Percentiles rank a stretch among this genome's conserved stretches.
These are phyloP conservation scores for Thereva nobilitata DNA, from an alignment of 2,888 invertebrate species.

Conservation along the genomic window DNA sequence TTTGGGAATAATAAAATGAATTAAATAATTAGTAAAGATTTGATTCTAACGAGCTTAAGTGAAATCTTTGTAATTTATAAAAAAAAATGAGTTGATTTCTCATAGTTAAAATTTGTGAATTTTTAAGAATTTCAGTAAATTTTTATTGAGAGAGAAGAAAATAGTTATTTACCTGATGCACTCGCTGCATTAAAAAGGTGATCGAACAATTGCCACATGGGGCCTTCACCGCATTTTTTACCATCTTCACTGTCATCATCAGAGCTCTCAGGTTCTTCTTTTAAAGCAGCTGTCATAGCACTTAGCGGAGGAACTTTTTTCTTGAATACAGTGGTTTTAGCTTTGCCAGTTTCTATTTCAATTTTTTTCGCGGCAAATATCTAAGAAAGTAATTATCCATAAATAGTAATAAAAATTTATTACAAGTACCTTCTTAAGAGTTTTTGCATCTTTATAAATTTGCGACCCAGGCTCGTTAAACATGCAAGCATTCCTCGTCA, in stretches of 20 bases:
- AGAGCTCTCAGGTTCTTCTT: constrained; percentile 65
- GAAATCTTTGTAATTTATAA: too few species aligned
- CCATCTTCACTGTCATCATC: constrained; percentile 67
- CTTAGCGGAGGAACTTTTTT: constrained; percentile 68
- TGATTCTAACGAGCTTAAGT: too few species aligned
- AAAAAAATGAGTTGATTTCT: too few species aligned
- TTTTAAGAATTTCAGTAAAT: too few species aligned
- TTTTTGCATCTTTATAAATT: constrained; percentile 94
- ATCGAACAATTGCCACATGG: constrained; percentile 90
- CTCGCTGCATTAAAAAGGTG: constrained; percentile 71
- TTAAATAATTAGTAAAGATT: constrained; percentile 11
- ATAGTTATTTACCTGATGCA: constrained; percentile 58
- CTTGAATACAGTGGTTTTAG: constrained; percentile 63
- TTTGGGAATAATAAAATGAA: constrained; percentile 30
- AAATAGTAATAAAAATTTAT: neutral
- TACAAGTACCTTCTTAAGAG: constrained; percentile 72
- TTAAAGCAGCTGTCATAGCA: constrained; percentile 55
- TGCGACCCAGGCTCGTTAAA: constrained; percentile 97
- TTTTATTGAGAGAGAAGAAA: too few species aligned
- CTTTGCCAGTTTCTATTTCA: constrained; percentile 74
- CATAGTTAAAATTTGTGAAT: too few species aligned
- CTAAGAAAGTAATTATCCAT: neutral
- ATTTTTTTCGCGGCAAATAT: constrained; percentile 63
- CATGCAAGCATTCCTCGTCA: constrained; percentile 93
- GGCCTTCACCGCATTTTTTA: constrained; percentile 68